Conservation (phyloP, 2,113 vertebrate species). For the Blennius ocellaris region DNA sequence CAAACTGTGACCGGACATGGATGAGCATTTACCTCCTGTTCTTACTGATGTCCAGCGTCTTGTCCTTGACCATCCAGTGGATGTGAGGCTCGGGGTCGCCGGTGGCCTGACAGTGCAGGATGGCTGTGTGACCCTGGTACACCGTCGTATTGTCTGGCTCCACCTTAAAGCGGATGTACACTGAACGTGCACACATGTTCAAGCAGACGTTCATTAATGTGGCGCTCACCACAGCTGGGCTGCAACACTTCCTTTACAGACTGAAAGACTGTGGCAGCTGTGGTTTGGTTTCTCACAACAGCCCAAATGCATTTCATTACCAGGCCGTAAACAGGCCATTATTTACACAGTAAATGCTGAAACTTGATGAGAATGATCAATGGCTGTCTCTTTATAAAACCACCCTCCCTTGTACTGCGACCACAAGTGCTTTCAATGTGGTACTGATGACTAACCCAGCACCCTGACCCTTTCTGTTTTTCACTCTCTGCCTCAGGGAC, state of each 20-base stretch:
- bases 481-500: neutral
- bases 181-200: constrained; percentile 66
- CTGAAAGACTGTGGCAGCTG: constrained; percentile 33
- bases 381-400: constrained; percentile 33
- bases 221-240: constrained; percentile 9
- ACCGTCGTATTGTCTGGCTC: constrained; percentile 93
- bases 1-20: neutral
- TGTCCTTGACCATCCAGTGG: constrained; percentile 96
- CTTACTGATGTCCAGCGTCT: constrained; percentile 86
- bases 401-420: constrained; percentile 16
- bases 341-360: constrained; percentile 46
- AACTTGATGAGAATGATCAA: constrained; percentile 27
- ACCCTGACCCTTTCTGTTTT: neutral
- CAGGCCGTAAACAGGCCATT: constrained; percentile 36
- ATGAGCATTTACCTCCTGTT: constrained; percentile 81
- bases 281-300: constrained; percentile 38
- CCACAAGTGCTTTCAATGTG: constrained; percentile 30
- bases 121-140: constrained; percentile 95
- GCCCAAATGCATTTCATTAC: constrained; percentile 43
- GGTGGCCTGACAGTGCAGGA: constrained; percentile 94
- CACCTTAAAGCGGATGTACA: constrained; percentile 92
- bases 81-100: constrained; percentile 92
- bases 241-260: constrained; percentile 4
- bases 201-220: constrained; percentile 23
- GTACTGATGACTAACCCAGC: constrained; percentile 17